These are phyloP conservation scores for Orchesella cincta DNA, from an alignment of 1,140 invertebrate species.

Conservation along the genomic window DNA sequence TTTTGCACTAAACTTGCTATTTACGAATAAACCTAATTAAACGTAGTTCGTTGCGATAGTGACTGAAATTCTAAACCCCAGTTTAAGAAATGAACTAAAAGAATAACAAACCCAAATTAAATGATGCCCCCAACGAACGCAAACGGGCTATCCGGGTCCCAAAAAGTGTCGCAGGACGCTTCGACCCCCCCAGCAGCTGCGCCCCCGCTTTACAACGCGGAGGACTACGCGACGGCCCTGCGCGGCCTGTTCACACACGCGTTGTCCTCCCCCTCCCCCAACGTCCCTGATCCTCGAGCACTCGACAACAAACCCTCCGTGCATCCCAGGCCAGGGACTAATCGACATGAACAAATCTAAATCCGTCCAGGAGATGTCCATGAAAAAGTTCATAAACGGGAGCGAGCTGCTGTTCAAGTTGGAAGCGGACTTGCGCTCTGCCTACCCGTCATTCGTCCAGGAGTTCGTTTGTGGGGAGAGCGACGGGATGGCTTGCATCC, in stretches of 20 bases:
- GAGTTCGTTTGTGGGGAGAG: conserved; percentile 81
- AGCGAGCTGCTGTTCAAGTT: conserved; percentile 86
- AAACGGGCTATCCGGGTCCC: too few relatives aligned
- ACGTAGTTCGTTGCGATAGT: too few relatives aligned
- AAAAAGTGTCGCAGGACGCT: too few relatives aligned
- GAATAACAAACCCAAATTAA: background rate
- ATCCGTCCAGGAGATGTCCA: conserved; percentile 73
- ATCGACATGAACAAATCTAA: conserved; percentile 22
- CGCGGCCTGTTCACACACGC: conserved; percentile 38
- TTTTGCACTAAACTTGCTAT: too few relatives aligned
- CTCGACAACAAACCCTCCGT: conserved; percentile 20
- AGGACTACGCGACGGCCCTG: conserved; percentile 44
- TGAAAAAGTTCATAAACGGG: conserved; percentile 80
- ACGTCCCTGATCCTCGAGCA: conserved; percentile 41
- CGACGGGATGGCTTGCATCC: conserved; percentile 75
- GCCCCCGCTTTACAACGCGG: conserved; percentile 45
- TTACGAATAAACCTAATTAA: too few relatives aligned
- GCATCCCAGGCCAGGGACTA: conserved; percentile 34
- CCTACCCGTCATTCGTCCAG: conserved; percentile 69
- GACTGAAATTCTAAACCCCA: too few relatives aligned
- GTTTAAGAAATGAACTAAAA: background rate
- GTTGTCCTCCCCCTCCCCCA: conserved; percentile 19
- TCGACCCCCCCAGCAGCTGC: conserved; percentile 38
- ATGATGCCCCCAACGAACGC: conserved; percentile 3
- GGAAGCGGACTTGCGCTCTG: conserved; percentile 53